Evolutionary conservation across 2,888 invertebrate genomes (phyloP).

Genomic region (Dicyrtoma fusca): DNA sequence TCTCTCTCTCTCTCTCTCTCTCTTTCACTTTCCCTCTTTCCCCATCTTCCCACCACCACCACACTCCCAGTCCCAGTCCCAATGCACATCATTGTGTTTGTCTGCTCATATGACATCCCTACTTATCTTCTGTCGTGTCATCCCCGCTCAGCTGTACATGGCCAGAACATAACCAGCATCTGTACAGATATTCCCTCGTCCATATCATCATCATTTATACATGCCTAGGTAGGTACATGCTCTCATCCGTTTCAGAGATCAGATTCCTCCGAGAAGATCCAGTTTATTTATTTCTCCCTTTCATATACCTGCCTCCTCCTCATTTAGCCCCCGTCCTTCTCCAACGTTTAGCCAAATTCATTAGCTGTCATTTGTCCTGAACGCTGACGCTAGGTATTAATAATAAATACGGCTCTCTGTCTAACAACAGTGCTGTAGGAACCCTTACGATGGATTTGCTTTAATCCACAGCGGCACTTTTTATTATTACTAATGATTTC

Average conservation of each 20-base stretch:
- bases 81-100: constrained; percentile 13
- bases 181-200: not conserved
- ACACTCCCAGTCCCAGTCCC: not conserved
- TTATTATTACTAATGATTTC: too few relatives aligned
- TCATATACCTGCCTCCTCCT: not conserved
- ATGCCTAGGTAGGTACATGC: not conserved
- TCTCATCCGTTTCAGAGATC: too few relatives aligned
- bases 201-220: not conserved
- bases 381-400: too few relatives aligned
- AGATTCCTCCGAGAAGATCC: not conserved
- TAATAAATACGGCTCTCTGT: too few relatives aligned
- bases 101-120: constrained; percentile 13
- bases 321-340: not conserved
- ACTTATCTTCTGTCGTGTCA: constrained; percentile 17
- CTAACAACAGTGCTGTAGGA: too few relatives aligned
- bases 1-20: not conserved
- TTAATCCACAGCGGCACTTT: too few relatives aligned
- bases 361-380: too few relatives aligned
- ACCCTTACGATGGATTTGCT: too few relatives aligned
- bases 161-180: not conserved
- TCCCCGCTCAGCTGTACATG: not conserved
- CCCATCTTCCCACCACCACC: not conserved
- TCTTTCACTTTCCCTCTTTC: not conserved
- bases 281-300: not conserved
- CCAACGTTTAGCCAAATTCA: too few relatives aligned